A percentile compares a stretch with the other conserved stretches of the same genome.
Evolutionary conservation across 2,797 vertebrate species (phyloP).

Genomic region (Notolabrus celidotus): DNA sequence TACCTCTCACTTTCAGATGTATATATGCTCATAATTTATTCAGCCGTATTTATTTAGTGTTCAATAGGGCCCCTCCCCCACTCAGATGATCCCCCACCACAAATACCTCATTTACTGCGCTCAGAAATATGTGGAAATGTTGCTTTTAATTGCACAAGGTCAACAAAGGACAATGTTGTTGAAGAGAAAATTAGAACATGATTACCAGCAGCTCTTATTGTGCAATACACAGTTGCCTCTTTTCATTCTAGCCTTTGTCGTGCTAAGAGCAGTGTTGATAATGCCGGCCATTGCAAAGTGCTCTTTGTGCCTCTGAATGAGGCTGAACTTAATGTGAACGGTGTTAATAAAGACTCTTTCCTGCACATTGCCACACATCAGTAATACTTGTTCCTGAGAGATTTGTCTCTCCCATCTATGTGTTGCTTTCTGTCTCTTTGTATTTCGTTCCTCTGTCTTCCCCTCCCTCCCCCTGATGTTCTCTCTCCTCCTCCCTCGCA

Average conservation of each 20-base stretch:
- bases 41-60: slow-evolving; percentile 32
- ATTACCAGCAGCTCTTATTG: slow-evolving; percentile 48
- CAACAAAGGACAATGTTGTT: slow-evolving; percentile 40
- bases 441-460: slow-evolving; percentile 53
- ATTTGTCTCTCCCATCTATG: slow-evolving; percentile 47
- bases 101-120: background rate
- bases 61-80: background rate
- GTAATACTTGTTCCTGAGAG: slow-evolving; percentile 62
- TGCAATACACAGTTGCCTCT: slow-evolving; percentile 36
- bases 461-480: slow-evolving; percentile 28
- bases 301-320: slow-evolving; percentile 62
- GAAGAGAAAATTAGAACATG: slow-evolving; percentile 32
- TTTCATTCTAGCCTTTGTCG: slow-evolving; percentile 52
- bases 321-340: slow-evolving; percentile 61
- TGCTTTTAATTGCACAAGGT: slow-evolving; percentile 40
- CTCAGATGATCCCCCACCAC: slow-evolving; percentile 9
- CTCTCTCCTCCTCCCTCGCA: slow-evolving; percentile 21
- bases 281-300: slow-evolving; percentile 58
- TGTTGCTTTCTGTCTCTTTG: slow-evolving; percentile 62
- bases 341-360: slow-evolving; percentile 67
- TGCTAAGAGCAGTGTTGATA: slow-evolving; percentile 46
- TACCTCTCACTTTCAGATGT: background rate
- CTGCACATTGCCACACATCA: slow-evolving; percentile 58
- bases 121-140: slow-evolving; percentile 12
- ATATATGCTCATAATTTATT: slow-evolving; percentile 42